Evolutionary conservation across 2,888 invertebrate genomes (phyloP), one percentile per base, ranked within the genome.

Genomic region (Spodoptera littoralis): DNA sequence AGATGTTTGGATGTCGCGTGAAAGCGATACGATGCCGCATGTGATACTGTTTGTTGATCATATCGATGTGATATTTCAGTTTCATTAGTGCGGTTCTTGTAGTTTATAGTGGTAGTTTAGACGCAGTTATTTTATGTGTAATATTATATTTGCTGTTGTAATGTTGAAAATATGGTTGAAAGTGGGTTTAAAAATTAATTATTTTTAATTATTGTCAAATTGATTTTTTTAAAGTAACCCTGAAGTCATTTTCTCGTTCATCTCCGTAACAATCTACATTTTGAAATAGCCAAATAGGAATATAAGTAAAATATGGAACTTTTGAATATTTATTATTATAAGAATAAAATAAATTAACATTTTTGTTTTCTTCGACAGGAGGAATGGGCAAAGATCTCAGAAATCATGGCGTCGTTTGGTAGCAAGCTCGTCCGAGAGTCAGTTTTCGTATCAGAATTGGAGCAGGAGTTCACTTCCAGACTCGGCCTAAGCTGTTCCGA

Each of bases 361-460:
- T 52, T 56, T 51, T 42, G 43, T 46, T 65, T 63, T 66, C 69
- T 76, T 80, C 83, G 74, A 79, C 97, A 98, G 92, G 98, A 98
- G 92, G 99, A 99, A 94, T 99, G 99, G 98, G 98, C 98, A 27
- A 98, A 98, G 93, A 98, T 99, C 83, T 98, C 98, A 52, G 98
- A 98, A 92, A 99, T 99, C 83, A 98, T 99, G 97, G 98, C 98
- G 48, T 98, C 98, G 1, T 98, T 99, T 86, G 98, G 98, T 67
- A 97, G 97, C 74, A 97, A 97, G 61, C 95, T 98, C 43, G 96
- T 97, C 12, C 91, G 97, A 22, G 97, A 97, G 86, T 97, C 97
- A 0, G 97, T 97, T 18, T 97, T 97, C 89, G 97, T 97, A 51
- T 96, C 96, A 4, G 97, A 97, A 83, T 90, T 97, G 68, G 97